These are phyloP conservation scores for Calyptommatus sinebrachiatus DNA, from an alignment of 2,113 vertebrate genomes.

Conservation along the genomic window DNA sequence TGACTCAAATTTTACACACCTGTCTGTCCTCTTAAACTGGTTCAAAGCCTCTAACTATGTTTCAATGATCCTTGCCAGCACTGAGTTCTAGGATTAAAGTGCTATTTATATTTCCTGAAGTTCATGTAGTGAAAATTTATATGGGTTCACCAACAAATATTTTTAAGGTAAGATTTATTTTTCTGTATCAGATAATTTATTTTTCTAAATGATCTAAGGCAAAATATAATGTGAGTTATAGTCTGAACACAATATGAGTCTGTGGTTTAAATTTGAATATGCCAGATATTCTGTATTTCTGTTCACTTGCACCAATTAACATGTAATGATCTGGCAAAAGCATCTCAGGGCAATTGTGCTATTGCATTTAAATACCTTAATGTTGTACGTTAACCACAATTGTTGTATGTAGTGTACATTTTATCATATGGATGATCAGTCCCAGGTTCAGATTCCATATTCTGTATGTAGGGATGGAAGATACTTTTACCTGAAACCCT, in stretches of 20 bases:
- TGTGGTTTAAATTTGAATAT: neutral
- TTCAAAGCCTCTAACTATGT: neutral
- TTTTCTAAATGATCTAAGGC: neutral
- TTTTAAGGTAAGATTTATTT: slow-evolving; percentile 54
- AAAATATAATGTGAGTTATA: slow-evolving; percentile 14
- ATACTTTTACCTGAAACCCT: too few species aligned
- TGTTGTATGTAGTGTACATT: neutral
- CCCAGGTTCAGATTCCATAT: too few species aligned
- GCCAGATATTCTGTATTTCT: neutral
- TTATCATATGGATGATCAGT: neutral
- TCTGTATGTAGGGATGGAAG: too few species aligned
- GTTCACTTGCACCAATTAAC: neutral
- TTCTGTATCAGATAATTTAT: fast-evolving
- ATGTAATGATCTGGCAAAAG: neutral
- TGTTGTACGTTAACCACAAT: neutral
- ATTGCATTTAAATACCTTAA: neutral
- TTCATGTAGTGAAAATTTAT: slow-evolving; percentile 18
- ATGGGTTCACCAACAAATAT: slow-evolving; percentile 52
- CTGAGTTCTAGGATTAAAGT: neutral
- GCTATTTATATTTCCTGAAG: neutral
- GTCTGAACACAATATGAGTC: neutral
- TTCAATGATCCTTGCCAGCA: slow-evolving; percentile 25
- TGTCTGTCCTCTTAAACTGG: slow-evolving; percentile 14
- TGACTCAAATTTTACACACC: slow-evolving; percentile 37
- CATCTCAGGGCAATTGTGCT: neutral